phyloP scores from a whole-genome alignment of 2,113 vertebrate species.

The Gorsachius goisagi region DNA sequence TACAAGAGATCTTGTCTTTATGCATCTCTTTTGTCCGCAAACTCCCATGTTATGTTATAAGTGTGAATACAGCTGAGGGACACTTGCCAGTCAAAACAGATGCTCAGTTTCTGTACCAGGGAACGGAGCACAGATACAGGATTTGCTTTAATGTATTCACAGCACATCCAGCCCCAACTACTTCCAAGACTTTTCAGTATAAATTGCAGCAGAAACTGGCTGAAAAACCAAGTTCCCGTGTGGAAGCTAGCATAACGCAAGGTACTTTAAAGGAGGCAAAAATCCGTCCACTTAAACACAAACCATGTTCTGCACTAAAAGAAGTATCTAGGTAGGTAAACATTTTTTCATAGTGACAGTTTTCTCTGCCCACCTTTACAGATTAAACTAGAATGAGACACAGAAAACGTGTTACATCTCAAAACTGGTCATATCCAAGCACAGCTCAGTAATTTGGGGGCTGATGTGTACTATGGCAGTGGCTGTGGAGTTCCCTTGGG shows the following conservation, averaged over 20 bases:
- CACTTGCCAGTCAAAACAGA: conserved; percentile 40
- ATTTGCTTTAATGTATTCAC: background rate
- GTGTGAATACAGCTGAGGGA: conserved; percentile 43
- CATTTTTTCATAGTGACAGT: background rate
- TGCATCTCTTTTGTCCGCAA: background rate
- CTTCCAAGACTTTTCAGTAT: background rate
- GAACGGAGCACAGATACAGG: background rate
- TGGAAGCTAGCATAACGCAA: background rate
- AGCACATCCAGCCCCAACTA: background rate
- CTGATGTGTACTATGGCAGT: background rate
- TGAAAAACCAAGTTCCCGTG: background rate
- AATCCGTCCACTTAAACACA: background rate
- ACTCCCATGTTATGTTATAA: background rate
- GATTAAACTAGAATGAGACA: background rate
- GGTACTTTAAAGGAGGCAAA: background rate
- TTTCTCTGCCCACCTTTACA: background rate
- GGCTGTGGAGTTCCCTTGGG: background rate
- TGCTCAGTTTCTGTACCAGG: background rate
- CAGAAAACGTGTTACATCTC: background rate
- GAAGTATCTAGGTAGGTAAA: background rate
- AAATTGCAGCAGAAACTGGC: background rate
- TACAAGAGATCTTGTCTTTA: background rate
- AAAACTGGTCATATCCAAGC: background rate
- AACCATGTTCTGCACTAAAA: background rate
- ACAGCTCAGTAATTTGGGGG: background rate